A percentile compares a stretch with the other conserved stretches of the same genome.
Evolutionary conservation across 2,113 vertebrate genomes (phyloP).

Genomic region (Cephalopholis sonnerati): DNA sequence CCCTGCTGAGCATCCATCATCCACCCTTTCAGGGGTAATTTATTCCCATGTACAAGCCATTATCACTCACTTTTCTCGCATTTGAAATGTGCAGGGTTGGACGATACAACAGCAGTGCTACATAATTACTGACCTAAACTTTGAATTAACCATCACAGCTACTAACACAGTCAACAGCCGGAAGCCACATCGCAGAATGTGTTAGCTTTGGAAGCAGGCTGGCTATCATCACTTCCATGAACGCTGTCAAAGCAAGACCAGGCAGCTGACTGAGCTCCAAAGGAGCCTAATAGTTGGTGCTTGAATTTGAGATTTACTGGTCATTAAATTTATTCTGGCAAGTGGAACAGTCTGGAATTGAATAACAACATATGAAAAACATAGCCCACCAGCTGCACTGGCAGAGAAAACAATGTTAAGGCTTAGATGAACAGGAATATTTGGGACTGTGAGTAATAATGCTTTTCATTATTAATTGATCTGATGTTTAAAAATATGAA

Average conservation of each 20-base stretch:
- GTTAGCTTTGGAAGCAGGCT: neutral
- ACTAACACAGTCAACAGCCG: neutral
- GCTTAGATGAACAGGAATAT: neutral
- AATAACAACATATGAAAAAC: conserved; percentile 23
- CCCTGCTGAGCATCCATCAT: neutral
- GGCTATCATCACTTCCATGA: neutral
- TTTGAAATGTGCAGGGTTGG: neutral
- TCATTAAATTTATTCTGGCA: conserved; percentile 27
- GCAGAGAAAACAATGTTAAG: neutral
- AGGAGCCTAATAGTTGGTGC: conserved; percentile 6
- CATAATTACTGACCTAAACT: neutral
- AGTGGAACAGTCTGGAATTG: conserved; percentile 22
- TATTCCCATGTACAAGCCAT: conserved; percentile 8
- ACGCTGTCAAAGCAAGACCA: neutral
- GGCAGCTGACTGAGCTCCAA: conserved; percentile 10
- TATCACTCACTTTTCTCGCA: neutral
- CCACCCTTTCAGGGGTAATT: neutral
- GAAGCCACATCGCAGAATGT: neutral
- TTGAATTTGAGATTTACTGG: conserved; percentile 31
- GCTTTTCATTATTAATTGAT: neutral
- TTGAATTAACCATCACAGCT: conserved; percentile 3
- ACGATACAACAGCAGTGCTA: neutral
- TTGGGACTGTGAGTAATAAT: neutral
- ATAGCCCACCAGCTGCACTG: conserved; percentile 19
- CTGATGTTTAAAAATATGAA: neutral